Evolutionary conservation across 2,797 vertebrate species (phyloP).

Genomic region (Pseudomugil tenellus): DNA sequence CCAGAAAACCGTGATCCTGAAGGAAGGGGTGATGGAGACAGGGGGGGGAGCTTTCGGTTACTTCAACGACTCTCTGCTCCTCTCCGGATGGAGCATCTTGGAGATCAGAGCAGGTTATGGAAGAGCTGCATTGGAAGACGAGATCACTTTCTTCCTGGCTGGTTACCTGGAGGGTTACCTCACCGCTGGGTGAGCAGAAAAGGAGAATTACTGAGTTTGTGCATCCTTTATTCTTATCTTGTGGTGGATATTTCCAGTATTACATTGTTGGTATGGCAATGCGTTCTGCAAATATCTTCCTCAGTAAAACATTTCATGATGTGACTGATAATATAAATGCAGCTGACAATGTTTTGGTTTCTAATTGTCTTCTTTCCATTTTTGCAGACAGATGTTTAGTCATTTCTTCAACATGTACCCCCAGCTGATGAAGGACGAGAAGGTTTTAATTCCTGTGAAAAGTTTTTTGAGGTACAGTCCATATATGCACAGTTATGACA

Average conservation of each 20-base stretch:
- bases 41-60: conserved; percentile 88
- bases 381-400: conserved; percentile 85
- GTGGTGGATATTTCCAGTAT: too few relatives aligned
- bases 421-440: conserved; percentile 84
- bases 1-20: conserved; percentile 83
- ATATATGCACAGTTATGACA: too few relatives aligned
- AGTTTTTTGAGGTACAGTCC: conserved; percentile 83
- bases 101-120: conserved; percentile 89
- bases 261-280: too few relatives aligned
- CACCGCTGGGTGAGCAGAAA: conserved; percentile 85
- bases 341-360: not conserved
- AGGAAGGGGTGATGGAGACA: conserved; percentile 79
- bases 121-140: conserved; percentile 72
- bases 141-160: conserved; percentile 86
- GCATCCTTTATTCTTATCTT: too few relatives aligned
- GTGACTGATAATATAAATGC: too few relatives aligned
- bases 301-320: too few relatives aligned
- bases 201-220: too few relatives aligned
- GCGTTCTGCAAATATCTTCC: too few relatives aligned
- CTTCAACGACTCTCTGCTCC: conserved; percentile 87
- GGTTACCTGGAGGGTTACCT: conserved; percentile 93
- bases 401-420: conserved; percentile 91
- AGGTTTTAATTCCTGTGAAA: conserved; percentile 79
- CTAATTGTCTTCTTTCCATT: conserved; percentile 21
- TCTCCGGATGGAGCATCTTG: conserved; percentile 89